Conservation (phyloP, 1,140 invertebrate species). For the Melipona quadrifasciata region DNA sequence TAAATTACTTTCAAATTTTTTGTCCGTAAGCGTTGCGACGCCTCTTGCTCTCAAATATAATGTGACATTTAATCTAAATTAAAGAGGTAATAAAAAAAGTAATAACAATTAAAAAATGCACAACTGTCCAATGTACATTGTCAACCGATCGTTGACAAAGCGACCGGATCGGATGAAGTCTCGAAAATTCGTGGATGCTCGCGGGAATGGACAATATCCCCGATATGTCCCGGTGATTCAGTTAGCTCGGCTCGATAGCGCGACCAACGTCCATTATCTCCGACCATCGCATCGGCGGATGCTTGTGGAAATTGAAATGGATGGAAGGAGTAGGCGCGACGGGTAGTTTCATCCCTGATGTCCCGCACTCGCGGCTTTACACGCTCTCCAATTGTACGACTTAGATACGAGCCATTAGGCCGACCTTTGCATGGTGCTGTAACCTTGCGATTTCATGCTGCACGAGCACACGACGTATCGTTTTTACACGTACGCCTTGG, state of each 20-base stretch:
- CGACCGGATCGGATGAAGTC: not conserved
- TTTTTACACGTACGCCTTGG: not conserved
- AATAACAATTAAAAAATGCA: no score
- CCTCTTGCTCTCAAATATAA: no score
- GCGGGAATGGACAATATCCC: constrained; percentile 12
- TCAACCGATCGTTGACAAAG: not conserved
- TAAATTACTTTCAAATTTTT: not conserved
- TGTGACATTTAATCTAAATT: not conserved
- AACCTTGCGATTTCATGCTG: constrained; percentile 31
- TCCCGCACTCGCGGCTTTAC: not conserved
- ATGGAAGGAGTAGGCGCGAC: constrained; percentile 40
- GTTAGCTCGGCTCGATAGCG: constrained; percentile 51
- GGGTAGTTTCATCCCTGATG: constrained; percentile 32
- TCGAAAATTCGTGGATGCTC: constrained; percentile 35
- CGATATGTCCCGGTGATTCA: constrained; percentile 41
- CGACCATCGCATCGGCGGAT: constrained; percentile 10
- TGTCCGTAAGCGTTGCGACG: no score
- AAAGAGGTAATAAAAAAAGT: no score
- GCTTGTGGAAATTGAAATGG: constrained; percentile 60
- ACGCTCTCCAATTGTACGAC: constrained; percentile 29
- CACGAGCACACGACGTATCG: not conserved
- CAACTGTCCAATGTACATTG: no score
- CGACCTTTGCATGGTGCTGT: constrained; percentile 30
- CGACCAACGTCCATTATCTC: constrained; percentile 47
- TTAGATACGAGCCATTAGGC: constrained; percentile 44